Base-by-base conservation (phyloP, 2,888 invertebrate species). In the Dryobota labecula region DNA sequence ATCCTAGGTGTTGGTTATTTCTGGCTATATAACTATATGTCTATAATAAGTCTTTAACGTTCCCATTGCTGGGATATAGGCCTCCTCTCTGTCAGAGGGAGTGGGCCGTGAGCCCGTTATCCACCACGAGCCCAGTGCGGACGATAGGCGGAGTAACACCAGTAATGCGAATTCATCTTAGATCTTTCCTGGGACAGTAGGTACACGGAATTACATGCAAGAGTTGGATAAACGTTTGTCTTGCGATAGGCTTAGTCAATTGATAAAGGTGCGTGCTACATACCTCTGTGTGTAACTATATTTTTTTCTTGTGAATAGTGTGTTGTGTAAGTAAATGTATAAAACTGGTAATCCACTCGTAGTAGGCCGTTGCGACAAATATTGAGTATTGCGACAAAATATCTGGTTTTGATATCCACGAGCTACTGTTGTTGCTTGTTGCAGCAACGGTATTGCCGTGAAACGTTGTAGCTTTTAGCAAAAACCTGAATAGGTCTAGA, bases 371-470 rank as follows among this genome's bases (percentile, higher is more conserved):
- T 78, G 73, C 84, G 76, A 78, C 78, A 78, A 81, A 73, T 71
- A 82, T 84, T 77, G 64, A 56, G 36, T 67, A 68, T 79, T 77
- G 72, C 79, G 53, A 64, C 64, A 80, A 81, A 81, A 43, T 73
- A 80, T 77, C 83, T 72, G 69, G 73, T 79, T 82, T 60, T 24
- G 45, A 43, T 79, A 64, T 67, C 82, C 82, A 67, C 78, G 13
- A 63, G 63, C 47, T 58, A 56, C 63, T 65, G 45, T 27, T 45
- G 47, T 70, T 38, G 51, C 18, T 58, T 65, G 45, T 27, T 45
- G 47, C 64, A 33, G 51, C 18, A 27, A 33, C 6, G 13, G 15
- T 45, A 30, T 38, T 60, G 27, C 24, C 11, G 45, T 1, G 45
- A 38, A 45, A 57, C 36, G 38, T 51, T 9, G 38, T 9, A 49